Conservation (phyloP, 2,888 invertebrate species). For the Frankliniella fusca region DNA sequence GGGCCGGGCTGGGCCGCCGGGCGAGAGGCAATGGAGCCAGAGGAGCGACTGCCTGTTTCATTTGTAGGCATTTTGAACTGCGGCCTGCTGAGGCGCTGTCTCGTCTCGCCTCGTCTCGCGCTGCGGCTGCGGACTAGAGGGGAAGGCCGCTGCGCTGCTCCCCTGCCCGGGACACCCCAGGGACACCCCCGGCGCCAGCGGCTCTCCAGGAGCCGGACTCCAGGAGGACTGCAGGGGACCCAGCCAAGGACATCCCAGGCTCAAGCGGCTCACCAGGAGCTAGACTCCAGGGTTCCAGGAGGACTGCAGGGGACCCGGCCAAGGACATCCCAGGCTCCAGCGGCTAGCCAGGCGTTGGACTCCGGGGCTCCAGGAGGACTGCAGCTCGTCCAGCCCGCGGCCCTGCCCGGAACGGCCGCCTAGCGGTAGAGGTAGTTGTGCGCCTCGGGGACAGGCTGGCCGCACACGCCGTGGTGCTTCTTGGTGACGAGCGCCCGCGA, state of each 20-base stretch:
- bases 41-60: too few species aligned
- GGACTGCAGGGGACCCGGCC: background rate
- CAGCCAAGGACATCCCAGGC: background rate
- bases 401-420: background rate
- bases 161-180: background rate
- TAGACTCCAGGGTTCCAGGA: background rate
- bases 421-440: slow-evolving; percentile 75
- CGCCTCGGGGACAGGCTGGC: slow-evolving; percentile 77
- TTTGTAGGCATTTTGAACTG: too few species aligned
- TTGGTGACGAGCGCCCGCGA: slow-evolving; percentile 72
- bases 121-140: too few species aligned
- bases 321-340: background rate
- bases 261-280: background rate
- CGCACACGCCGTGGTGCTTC: slow-evolving; percentile 78
- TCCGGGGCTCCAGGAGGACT: background rate
- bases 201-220: background rate
- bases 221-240: background rate
- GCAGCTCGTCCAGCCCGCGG: background rate
- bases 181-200: background rate
- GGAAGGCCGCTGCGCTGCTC: too few species aligned
- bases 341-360: background rate
- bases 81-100: too few species aligned
- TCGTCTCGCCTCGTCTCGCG: too few species aligned
- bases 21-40: too few species aligned
- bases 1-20: too few species aligned